Conservation (phyloP, 2,797 vertebrate genomes). For the Scleropages formosus region DNA sequence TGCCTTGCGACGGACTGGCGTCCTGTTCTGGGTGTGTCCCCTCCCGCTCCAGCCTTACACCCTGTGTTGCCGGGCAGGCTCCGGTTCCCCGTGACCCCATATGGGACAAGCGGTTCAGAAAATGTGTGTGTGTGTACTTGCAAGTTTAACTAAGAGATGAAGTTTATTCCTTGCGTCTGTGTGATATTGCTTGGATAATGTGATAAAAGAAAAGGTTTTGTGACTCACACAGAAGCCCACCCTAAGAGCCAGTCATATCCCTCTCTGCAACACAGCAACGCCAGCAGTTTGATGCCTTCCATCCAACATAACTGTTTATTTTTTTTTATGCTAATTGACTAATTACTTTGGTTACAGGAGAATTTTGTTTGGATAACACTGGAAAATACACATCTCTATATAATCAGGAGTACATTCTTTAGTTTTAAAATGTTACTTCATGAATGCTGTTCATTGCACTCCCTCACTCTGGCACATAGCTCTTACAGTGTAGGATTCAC, state of each 20-base stretch:
- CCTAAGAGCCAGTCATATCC: conserved; percentile 52
- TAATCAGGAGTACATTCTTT: conserved; percentile 11
- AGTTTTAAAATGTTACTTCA: too few species aligned
- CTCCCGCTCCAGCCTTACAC: too few species aligned
- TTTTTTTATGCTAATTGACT: conserved; percentile 83
- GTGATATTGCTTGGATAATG: conserved; percentile 68
- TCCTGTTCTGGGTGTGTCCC: too few species aligned
- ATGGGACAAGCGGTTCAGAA: too few species aligned
- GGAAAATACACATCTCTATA: too few species aligned
- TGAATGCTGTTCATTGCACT: conserved; percentile 15
- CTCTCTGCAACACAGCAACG: conserved; percentile 19
- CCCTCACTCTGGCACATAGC: neutral
- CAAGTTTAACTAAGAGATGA: too few species aligned
- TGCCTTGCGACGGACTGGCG: too few species aligned
- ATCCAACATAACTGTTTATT: conserved; percentile 82
- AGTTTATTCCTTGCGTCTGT: too few species aligned
- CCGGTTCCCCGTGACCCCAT: too few species aligned
- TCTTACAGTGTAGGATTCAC: too few species aligned
- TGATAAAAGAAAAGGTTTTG: conserved; percentile 62
- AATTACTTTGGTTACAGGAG: conserved; percentile 81
- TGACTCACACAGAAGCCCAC: conserved; percentile 58
- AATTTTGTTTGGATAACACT: conserved; percentile 63
- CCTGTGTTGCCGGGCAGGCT: too few species aligned
- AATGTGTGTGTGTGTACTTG: too few species aligned
- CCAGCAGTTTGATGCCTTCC: conserved; percentile 72